A percentile compares a stretch with the other conserved stretches of the same genome.
These are phyloP conservation scores for Sylvietta virens DNA, from an alignment of 2,113 vertebrate genomes.

Conservation along the genomic window DNA sequence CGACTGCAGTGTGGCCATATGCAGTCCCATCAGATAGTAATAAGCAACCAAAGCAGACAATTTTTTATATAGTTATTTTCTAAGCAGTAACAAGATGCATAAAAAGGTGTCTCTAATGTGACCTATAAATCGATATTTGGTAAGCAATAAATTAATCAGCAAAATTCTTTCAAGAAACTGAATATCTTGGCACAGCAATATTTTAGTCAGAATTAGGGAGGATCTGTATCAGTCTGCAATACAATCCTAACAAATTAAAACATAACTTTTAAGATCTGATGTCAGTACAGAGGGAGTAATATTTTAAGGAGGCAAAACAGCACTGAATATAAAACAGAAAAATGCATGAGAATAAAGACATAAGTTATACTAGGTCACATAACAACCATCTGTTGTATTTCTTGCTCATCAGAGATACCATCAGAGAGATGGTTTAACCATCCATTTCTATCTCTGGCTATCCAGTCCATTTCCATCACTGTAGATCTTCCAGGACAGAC, in stretches of 20 bases:
- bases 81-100: neutral
- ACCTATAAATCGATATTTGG: neutral
- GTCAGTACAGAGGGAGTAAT: neutral
- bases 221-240: neutral
- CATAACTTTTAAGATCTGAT: neutral
- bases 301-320: neutral
- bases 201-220: neutral
- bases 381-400: neutral
- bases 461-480: neutral
- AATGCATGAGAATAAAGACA: neutral
- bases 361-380: neutral
- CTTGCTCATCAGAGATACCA: neutral
- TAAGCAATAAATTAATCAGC: neutral
- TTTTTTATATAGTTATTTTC: neutral
- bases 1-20: rapidly evolving
- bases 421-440: too few species aligned
- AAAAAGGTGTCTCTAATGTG: neutral
- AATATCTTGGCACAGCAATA: neutral
- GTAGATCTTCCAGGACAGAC: neutral
- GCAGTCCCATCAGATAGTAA: neutral
- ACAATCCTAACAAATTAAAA: neutral
- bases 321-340: neutral
- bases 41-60: neutral
- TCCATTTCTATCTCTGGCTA: neutral
- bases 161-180: neutral